Base-by-base conservation (phyloP, 2,113 vertebrate species). In the Meles meles region DNA sequence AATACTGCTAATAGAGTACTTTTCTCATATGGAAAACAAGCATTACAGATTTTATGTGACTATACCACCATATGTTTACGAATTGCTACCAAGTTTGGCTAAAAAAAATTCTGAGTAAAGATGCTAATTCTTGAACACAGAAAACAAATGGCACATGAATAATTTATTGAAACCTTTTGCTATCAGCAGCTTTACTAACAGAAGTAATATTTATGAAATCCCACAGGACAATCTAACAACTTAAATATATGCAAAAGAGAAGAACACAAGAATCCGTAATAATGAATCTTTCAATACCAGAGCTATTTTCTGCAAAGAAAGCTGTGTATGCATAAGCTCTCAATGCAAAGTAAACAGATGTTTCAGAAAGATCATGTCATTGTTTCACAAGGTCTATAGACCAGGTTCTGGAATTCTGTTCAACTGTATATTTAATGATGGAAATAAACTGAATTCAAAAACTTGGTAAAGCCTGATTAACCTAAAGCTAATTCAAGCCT, bases 191-290 rank as follows among this genome's bases (percentile, higher is more conserved):
- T 96, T 97, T 95, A 87, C 76, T 84, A 94, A 95, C 74, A 96
- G 65, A 92, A 96, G 76, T 74, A 94, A 20, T 90, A 95, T 71
- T 97, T 97, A 97, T 88, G 57, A 98, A 97, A 92, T 77, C 88
- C 47, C 90, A 96, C 0, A 86, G 27, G 76, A 94, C 18, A 95
- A 82, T 25, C 39, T 89, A 89, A 93, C 77, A 97, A 90, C 21
- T 81, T 92, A 98, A 92, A 84, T 74, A 95, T 17, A 97, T 63
- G 69, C 79, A 92, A 94, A 92, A 76, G 77, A 95, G 63, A 82
- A 86, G 27, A 72, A 95, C 31, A 95, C 17, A 80, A 82, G 47
- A 89, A 96, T 71, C 31, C 21, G 69, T 96, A 94, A 86, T 69
- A 84, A 90, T 72, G 27, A 96, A 88, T 39, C 59, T 92, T 69